Evolutionary conservation across 2,888 invertebrate genomes (phyloP), one percentile per base, ranked within the genome.

Genomic region (Harpalus rubripes): DNA sequence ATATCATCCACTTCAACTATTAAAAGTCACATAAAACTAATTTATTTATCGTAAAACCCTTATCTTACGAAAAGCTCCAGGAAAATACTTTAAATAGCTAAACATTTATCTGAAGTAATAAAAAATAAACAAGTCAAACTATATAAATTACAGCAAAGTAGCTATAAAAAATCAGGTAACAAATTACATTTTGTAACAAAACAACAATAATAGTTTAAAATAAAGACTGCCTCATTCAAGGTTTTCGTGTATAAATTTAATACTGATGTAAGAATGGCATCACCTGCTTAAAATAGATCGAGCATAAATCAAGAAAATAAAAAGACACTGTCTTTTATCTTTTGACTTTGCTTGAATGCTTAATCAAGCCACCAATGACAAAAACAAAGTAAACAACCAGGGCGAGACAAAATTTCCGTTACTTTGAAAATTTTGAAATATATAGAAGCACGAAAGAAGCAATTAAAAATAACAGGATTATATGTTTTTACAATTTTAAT

Each of bases 201-300:
- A 74, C 41, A 78, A 16, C 39, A 39, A 32, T 32, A 32, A 32
- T 32, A 26, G 63, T 26, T 63, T 63, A 63, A 63, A 63, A 63
- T 59, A 15, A 41, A 56, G 56, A 78, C n/a, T 52, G 22, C 12
- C 32, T 76, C 74, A 52, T 76, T 58, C 68, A 81, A 68, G 81
- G 58, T 44, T 16, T 18, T 82, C 58, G 52, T 52, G 8, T 52
- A 1, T 52, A 12, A 52, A 8, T 52, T 32, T 32, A 1, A 1
- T 6, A 81, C 39, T 82, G 82, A 82, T 52, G 82, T 82, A 82
- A 82, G 82, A 26, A n/a, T 72, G 5, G 32, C 82, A 72, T 82
- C 82, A 82, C 72, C 72, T 82, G 72, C 82, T 68, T 58, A 72
- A 82, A 82, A 82, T 82, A 82, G 72, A 44, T 74, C 44, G 16